These are phyloP conservation scores for Coryphaenoides rupestris DNA, from an alignment of 2,113 vertebrate genomes.

Conservation along the genomic window DNA sequence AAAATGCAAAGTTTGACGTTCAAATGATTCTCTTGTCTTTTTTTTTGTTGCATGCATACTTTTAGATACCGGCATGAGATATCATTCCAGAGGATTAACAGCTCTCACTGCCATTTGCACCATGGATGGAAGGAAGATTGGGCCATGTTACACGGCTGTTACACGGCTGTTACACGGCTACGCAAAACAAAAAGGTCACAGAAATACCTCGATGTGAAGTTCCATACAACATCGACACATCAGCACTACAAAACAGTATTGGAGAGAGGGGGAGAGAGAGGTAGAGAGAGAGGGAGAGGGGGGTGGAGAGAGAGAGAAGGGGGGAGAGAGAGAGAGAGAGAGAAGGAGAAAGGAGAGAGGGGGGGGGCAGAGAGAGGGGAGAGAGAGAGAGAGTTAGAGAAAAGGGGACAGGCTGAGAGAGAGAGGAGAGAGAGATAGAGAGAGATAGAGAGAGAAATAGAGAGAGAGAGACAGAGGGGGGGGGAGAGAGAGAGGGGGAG, in stretches of 20 bases:
- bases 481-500: no score
- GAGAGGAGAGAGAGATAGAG: no score
- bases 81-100: constrained; percentile 68
- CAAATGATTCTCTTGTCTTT: constrained; percentile 58
- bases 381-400: no score
- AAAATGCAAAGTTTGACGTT: constrained; percentile 34
- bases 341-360: no score
- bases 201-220: constrained; percentile 37
- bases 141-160: constrained; percentile 45
- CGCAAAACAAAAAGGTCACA: constrained; percentile 39
- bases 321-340: no score
- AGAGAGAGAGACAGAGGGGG: no score
- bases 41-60: constrained; percentile 83
- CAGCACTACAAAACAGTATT: constrained; percentile 50
- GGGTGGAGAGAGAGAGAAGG: no score
- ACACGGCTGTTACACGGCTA: constrained; percentile 45
- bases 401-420: no score
- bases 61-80: constrained; percentile 79
- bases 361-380: no score
- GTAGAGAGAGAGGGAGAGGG: constrained; percentile 9
- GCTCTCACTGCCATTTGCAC: constrained; percentile 82
- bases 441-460: no score
- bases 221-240: constrained; percentile 51
- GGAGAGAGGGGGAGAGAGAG: neutral
- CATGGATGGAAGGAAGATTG: constrained; percentile 77